Evolutionary conservation across 2,888 invertebrate genomes (phyloP).

Genomic region (Exephanes ischioxanthus): DNA sequence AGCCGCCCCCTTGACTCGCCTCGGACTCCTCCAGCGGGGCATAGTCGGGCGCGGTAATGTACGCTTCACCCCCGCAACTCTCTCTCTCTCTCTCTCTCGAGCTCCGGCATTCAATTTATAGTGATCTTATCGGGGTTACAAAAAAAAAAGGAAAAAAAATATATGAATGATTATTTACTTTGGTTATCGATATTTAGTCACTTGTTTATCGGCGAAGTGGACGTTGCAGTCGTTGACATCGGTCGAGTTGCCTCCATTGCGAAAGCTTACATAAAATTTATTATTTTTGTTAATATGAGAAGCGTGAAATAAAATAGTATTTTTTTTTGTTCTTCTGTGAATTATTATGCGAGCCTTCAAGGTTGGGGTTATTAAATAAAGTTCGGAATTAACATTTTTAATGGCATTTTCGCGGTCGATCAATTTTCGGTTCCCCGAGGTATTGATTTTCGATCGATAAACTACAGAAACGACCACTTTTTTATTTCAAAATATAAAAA

Average conservation of each 20-base stretch:
- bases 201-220: slow-evolving; percentile 10
- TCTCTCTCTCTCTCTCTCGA: not conserved
- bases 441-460: no score
- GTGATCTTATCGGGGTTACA: not conserved
- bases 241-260: not conserved
- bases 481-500: no score
- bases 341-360: no score
- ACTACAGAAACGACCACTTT: no score
- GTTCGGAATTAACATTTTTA: no score
- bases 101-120: not conserved
- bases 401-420: no score
- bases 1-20: slow-evolving; percentile 61
- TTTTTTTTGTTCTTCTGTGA: no score
- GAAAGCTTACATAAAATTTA: not conserved
- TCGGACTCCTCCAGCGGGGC: slow-evolving; percentile 48
- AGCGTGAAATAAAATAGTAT: no score
- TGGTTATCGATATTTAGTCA: slow-evolving; percentile 15
- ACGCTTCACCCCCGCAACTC: slow-evolving; percentile 25
- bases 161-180: not conserved
- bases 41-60: not conserved
- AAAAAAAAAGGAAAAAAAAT: no score
- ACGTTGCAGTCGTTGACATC: slow-evolving; percentile 31
- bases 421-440: no score
- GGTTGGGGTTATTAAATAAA: no score
- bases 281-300: not conserved